These are phyloP conservation scores for Drosophila pectinifera DNA, from an alignment of 1,140 invertebrate species.

Conservation along the genomic window DNA sequence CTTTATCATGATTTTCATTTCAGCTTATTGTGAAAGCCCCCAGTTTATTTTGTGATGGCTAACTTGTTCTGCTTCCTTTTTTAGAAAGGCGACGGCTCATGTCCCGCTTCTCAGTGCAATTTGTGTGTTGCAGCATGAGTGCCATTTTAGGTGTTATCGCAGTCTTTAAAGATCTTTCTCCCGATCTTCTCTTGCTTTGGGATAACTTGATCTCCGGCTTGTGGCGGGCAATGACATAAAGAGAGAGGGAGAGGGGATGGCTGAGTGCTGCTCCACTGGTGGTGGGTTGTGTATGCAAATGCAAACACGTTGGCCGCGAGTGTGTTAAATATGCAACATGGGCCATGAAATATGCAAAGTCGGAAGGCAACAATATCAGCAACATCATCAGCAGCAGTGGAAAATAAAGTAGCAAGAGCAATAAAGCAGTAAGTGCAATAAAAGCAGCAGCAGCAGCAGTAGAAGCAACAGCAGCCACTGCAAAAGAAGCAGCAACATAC, in stretches of 20 bases:
- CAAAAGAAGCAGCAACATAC: neutral
- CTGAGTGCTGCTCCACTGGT: neutral
- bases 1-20: too few relatives aligned
- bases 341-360: slow-evolving; percentile 60
- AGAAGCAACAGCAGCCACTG: neutral
- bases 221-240: slow-evolving; percentile 4
- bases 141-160: slow-evolving; percentile 49
- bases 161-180: slow-evolving; percentile 6
- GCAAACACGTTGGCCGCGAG: slow-evolving; percentile 36
- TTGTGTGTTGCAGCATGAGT: slow-evolving; percentile 46
- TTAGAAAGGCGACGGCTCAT: slow-evolving; percentile 73
- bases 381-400: neutral
- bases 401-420: slow-evolving; percentile 4
- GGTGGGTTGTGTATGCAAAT: slow-evolving; percentile 56
- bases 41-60: slow-evolving; percentile 25
- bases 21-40: slow-evolving; percentile 54
- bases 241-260: too few relatives aligned
- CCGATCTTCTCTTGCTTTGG: neutral
- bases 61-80: slow-evolving; percentile 36
- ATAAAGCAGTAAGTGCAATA: neutral
- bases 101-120: slow-evolving; percentile 29
- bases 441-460: neutral
- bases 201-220: slow-evolving; percentile 18
- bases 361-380: slow-evolving; percentile 10
- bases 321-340: slow-evolving; percentile 55